Base-by-base conservation (phyloP, 2,888 invertebrate genomes). In the Sussaba pulchella region DNA sequence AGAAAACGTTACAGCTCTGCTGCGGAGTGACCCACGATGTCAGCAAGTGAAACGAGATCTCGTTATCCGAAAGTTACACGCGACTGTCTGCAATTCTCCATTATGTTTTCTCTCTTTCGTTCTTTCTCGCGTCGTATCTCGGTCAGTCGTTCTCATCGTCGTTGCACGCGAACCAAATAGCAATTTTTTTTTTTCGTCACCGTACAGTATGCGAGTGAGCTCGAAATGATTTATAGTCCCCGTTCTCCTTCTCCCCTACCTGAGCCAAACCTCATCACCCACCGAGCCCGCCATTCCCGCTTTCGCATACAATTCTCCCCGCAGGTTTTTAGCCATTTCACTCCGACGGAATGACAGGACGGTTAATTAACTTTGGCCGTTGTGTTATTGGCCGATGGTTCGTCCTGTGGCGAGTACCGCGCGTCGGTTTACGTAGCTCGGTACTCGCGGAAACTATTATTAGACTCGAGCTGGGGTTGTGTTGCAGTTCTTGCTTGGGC, bases 281-380 rank as follows among this genome's bases (percentile, higher is more conserved):
- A 19, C 17, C 63, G n/a, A 12, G 17, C 54, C 12, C n/a, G 10
- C 26, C 43, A 10, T 45, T 66, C 31, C 45, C 57, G 5, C 75
- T 43, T 74, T 69, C 57, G 69, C 66, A 61, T 89, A 91, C 88
- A 83, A 87, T 82, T n/a, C n/a, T n/a, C 83, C 78, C 72, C 75
- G 69, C 79, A 83, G 81, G 81, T 90, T 90, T 90, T 90, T 87
- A 88, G 84, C 84, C 84, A 84, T 88, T 88, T 87, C 85, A 83
- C 76, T 81, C 78, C 84, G 75, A 24, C 63, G 72, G 85, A 89
- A 91, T 88, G 89, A 91, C 89, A 89, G 85, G 86, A 85, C 83
- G 87, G 87, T 90, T 91, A 91, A 91, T 91, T 91, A 91, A 91
- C 89, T 88, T 80, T 85, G 72, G 85, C 87, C 86, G 89, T 88